These are phyloP conservation scores for Epirrita christyi DNA, from an alignment of 2,888 invertebrate genomes.

Conservation along the genomic window DNA sequence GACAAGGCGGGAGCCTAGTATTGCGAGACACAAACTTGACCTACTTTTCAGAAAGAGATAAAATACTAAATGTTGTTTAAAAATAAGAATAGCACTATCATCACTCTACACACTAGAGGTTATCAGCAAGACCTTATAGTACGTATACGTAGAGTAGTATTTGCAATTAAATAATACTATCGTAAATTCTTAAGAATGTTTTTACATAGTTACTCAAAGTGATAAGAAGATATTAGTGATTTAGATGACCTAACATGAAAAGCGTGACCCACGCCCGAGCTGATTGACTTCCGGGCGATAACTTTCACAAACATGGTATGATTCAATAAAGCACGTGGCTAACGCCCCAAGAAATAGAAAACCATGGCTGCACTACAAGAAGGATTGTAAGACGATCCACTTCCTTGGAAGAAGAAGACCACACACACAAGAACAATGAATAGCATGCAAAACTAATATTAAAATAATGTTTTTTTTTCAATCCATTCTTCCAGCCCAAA, in stretches of 20 bases:
- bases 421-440: background rate
- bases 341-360: background rate
- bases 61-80: slow-evolving; percentile 9
- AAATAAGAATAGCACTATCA: background rate
- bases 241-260: slow-evolving; percentile 28
- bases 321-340: slow-evolving; percentile 10
- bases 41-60: slow-evolving; percentile 14
- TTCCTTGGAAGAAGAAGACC: background rate
- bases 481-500: background rate
- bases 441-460: too few relatives aligned
- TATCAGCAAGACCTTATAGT: background rate
- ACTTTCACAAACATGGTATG: slow-evolving; percentile 13
- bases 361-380: background rate
- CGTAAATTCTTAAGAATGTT: slow-evolving; percentile 9
- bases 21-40: slow-evolving; percentile 18
- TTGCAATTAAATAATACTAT: background rate
- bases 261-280: slow-evolving; percentile 13
- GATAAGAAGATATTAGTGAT: slow-evolving; percentile 26
- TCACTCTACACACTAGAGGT: background rate
- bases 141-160: slow-evolving; percentile 2
- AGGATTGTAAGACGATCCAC: background rate
- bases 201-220: slow-evolving; percentile 2
- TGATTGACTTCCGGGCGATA: slow-evolving; percentile 9
- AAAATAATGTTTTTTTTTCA: too few relatives aligned
- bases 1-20: slow-evolving; percentile 6